A percentile compares a stretch with the other conserved stretches of the same genome.
These are phyloP conservation scores for Muntiacus muntjak DNA, from an alignment of 2,113 vertebrate species.

Conservation along the genomic window DNA sequence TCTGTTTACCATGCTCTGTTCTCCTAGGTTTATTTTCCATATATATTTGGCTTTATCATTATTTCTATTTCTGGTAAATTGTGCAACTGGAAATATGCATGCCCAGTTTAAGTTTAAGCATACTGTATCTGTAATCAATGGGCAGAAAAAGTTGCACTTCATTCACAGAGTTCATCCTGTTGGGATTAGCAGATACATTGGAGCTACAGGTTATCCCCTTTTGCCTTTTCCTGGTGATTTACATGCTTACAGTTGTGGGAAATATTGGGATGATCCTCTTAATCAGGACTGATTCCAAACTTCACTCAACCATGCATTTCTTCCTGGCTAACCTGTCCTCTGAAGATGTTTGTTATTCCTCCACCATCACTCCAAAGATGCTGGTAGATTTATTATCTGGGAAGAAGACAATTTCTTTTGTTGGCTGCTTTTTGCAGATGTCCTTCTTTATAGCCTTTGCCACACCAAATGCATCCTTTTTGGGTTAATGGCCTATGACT, in stretches of 20 bases:
- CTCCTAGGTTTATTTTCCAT: too few relatives aligned
- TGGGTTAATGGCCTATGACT: conserved; percentile 65
- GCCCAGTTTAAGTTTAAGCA: background rate
- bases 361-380: conserved; percentile 49
- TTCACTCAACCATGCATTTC: background rate
- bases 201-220: background rate
- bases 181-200: background rate
- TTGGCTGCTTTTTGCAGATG: conserved; percentile 17
- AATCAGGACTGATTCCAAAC: background rate
- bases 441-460: conserved; percentile 51
- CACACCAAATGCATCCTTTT: conserved; percentile 50
- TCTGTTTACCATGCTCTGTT: too few relatives aligned
- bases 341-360: conserved; percentile 38
- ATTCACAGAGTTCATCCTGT: background rate
- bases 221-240: background rate
- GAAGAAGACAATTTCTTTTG: too few relatives aligned
- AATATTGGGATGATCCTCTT: background rate
- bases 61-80: background rate
- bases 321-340: conserved; percentile 51
- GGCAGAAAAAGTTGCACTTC: background rate
- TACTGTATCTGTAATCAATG: background rate
- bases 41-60: too few relatives aligned
- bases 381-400: background rate
- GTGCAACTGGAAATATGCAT: too few relatives aligned
- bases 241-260: background rate